Percentiles rank a stretch among this genome's conserved stretches.
These are phyloP conservation scores for Phenganax stokvisi DNA, from an alignment of 92 coral and sea anemone genomes.

Conservation along the genomic window DNA sequence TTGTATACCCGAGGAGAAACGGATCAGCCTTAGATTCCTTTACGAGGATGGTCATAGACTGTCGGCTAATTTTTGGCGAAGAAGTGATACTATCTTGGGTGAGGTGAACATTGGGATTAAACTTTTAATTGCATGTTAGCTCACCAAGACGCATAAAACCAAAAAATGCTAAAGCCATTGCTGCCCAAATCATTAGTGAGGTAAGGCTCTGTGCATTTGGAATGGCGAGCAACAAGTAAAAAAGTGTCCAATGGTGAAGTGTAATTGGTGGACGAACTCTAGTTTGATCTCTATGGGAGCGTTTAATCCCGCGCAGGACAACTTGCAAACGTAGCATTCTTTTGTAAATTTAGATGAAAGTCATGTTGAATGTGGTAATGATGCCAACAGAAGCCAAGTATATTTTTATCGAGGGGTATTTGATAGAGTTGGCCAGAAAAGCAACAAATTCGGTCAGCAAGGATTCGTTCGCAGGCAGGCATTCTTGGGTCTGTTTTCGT, in stretches of 20 bases:
- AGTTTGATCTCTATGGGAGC: conserved; percentile 8
- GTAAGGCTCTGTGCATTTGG: conserved; percentile 33
- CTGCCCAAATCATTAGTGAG: conserved; percentile 52
- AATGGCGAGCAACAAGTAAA: conserved; percentile 40
- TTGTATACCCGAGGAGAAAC: conserved; percentile 43
- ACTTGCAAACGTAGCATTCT: conserved; percentile 43
- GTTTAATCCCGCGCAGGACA: conserved; percentile 46
- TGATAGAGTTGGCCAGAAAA: neutral
- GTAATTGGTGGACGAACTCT: conserved; percentile 44
- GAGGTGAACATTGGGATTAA: conserved; percentile 28
- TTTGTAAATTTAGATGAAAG: conserved; percentile 22
- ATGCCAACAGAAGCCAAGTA: conserved; percentile 2
- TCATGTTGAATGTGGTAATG: conserved; percentile 42
- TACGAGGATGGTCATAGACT: conserved; percentile 36
- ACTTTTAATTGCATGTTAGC: conserved; percentile 34
- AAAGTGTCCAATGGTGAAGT: conserved; percentile 26
- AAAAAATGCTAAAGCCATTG: conserved; percentile 48
- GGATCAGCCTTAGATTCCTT: conserved; percentile 47
- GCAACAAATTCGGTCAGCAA: conserved; percentile 3
- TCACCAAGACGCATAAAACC: conserved; percentile 45
- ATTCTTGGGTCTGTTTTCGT: neutral
- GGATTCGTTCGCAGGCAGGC: neutral
- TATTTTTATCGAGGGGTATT: neutral
- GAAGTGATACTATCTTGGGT: neutral
- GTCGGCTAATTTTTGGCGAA: neutral